phyloP scores from a whole-genome alignment of 2,113 vertebrate genomes.

The Notarius lentiginosus region DNA sequence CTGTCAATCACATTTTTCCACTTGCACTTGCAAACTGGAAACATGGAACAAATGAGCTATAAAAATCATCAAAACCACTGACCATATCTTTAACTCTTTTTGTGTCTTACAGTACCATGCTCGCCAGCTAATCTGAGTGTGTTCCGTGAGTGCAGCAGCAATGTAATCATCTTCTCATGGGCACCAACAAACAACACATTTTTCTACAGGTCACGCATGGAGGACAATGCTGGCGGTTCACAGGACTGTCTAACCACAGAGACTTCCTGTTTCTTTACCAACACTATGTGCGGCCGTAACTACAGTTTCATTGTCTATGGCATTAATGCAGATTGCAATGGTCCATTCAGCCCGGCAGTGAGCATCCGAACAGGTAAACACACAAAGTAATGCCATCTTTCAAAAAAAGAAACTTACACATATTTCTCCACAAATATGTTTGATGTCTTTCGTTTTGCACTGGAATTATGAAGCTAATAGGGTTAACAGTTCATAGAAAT shows the following conservation, averaged over 20 bases:
- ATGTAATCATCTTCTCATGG: conserved; percentile 73
- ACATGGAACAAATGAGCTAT: background rate
- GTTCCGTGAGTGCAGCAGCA: conserved; percentile 66
- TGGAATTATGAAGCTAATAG: background rate
- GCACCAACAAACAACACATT: conserved; percentile 53
- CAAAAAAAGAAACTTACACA: background rate
- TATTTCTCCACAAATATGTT: background rate
- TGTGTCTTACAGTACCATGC: conserved; percentile 66
- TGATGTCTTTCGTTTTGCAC: background rate
- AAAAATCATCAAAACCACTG: background rate
- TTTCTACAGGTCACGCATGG: conserved; percentile 61
- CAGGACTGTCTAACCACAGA: conserved; percentile 68
- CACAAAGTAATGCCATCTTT: background rate
- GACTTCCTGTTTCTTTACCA: conserved; percentile 71
- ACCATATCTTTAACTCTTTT: background rate
- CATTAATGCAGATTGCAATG: conserved; percentile 51
- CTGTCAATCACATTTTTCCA: background rate
- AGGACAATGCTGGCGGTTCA: conserved; percentile 60
- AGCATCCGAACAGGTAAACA: conserved; percentile 68
- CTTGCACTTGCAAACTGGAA: background rate
- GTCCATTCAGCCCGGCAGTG: conserved; percentile 57
- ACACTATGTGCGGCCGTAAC: conserved; percentile 65
- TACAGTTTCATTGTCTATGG: conserved; percentile 70
- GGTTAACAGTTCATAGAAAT: background rate
- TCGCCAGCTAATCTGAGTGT: conserved; percentile 63